Evolutionary conservation across 92 coral and sea anemone species (phyloP).

Genomic region (Palythoa caribaeorum): DNA sequence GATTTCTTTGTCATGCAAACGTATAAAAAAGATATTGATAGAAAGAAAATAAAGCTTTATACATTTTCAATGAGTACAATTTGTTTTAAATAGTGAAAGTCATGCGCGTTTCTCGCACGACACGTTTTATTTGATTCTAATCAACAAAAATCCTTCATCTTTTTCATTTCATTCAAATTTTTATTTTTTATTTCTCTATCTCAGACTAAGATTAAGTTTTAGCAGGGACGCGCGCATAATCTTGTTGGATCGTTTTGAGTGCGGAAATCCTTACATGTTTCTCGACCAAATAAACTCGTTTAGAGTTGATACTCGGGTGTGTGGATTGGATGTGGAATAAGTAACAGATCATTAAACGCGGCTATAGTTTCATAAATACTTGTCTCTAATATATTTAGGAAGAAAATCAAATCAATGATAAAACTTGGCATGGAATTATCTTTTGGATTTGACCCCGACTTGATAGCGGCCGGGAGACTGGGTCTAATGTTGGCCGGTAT

Average conservation of each 20-base stretch:
- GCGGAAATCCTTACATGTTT: too few species aligned
- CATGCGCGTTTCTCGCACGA: not conserved
- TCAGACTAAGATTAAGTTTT: not conserved
- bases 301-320: not conserved
- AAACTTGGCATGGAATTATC: constrained; percentile 14
- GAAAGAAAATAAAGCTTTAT: not conserved
- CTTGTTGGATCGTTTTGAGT: too few species aligned
- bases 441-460: not conserved
- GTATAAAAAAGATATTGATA: not conserved
- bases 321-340: not conserved
- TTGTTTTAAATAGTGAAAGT: not conserved
- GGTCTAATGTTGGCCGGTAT: not conserved
- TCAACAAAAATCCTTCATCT: not conserved
- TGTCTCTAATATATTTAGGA: constrained; percentile 21
- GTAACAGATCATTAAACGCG: constrained; percentile 18
- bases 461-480: constrained; percentile 8
- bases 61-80: not conserved
- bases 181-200: not conserved
- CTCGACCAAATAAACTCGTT: too few species aligned
- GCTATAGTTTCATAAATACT: constrained; percentile 25
- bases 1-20: constrained; percentile 24
- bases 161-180: too few species aligned
- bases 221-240: not conserved
- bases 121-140: not conserved
- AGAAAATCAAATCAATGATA: constrained; percentile 31